phyloP scores from a whole-genome alignment of 2,113 vertebrate genomes.

The Tonatia bakeri region DNA sequence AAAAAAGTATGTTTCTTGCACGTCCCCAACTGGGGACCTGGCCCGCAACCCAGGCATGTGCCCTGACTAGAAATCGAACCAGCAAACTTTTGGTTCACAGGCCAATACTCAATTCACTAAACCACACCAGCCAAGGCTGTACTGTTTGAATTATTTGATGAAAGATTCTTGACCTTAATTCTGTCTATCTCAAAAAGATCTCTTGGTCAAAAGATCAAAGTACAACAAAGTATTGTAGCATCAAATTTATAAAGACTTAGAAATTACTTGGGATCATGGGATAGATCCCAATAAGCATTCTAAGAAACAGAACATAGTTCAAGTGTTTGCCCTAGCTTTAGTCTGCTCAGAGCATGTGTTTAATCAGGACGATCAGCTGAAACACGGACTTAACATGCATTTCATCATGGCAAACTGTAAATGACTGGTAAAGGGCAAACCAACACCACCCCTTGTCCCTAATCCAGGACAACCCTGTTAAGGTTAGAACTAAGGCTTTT shows the following conservation, averaged over 20 bases:
- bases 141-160: not conserved
- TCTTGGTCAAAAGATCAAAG: not conserved
- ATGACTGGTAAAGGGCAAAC: slow-evolving; percentile 27
- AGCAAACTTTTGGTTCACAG: too few relatives aligned
- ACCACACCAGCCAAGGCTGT: not conserved
- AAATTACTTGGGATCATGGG: not conserved
- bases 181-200: not conserved
- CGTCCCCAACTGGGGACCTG: too few relatives aligned
- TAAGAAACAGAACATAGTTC: slow-evolving; percentile 6
- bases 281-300: not conserved
- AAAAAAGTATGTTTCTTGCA: too few relatives aligned
- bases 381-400: slow-evolving; percentile 65
- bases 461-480: not conserved
- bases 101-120: too few relatives aligned
- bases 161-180: not conserved
- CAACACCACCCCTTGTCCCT: not conserved
- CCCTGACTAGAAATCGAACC: too few relatives aligned
- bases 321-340: slow-evolving; percentile 20
- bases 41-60: too few relatives aligned
- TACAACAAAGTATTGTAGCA: not conserved
- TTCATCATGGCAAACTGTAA: slow-evolving; percentile 64
- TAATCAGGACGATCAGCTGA: slow-evolving; percentile 62
- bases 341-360: slow-evolving; percentile 63
- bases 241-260: slow-evolving; percentile 5
- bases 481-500: not conserved